Evolutionary conservation across 1,140 invertebrate genomes (phyloP), one percentile per base, ranked within the genome.

Genomic region (Drosophila persimilis): DNA sequence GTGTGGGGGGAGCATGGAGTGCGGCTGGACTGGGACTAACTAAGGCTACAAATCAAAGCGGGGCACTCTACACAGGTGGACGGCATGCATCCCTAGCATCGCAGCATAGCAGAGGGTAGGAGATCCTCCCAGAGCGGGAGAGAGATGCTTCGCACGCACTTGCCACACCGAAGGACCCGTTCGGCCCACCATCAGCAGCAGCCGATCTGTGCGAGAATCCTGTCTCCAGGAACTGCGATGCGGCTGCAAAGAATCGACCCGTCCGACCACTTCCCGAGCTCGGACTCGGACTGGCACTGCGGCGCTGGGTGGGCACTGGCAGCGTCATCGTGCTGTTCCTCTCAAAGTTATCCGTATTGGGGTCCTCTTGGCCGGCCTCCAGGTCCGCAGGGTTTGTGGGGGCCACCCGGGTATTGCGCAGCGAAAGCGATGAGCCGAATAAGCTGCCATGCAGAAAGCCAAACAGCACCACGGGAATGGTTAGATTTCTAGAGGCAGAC

Each of bases 391-490:
- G 56, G 29, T 50, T 60, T 22, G 66, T n/a, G 43, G 83, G 73
- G 7, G 73, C 55, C 9, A 86, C 74, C 13, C 81, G 59, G 5
- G 74, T 56, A 69, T 64, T 75, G 39, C 77, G 77, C 50, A 90
- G 51, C 44, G 89, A 83, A 43, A 89, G 72, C 3, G 74, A 83
- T 6, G 89, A 86, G 66, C 84, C 89, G 53, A 91, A 78, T n/a
- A 91, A 76, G 26, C 86, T 90, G n/a, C 83, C 77, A 47, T 90
- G 90, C 53, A 91, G 52, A 17, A 91, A 79, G 13, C 90, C 90
- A 17, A 78, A 91, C 5, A 91, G 77, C 44, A 91, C 85, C 6
- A 91, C 77, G 20, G 90, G 90, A 62, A 91, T 85, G 51, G 89
- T 83, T 7, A 90, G 51, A 11, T 73, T 74, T 29, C 74, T 84